phyloP scores from a whole-genome alignment of 2,888 invertebrate genomes.

The Drosophila affinis region DNA sequence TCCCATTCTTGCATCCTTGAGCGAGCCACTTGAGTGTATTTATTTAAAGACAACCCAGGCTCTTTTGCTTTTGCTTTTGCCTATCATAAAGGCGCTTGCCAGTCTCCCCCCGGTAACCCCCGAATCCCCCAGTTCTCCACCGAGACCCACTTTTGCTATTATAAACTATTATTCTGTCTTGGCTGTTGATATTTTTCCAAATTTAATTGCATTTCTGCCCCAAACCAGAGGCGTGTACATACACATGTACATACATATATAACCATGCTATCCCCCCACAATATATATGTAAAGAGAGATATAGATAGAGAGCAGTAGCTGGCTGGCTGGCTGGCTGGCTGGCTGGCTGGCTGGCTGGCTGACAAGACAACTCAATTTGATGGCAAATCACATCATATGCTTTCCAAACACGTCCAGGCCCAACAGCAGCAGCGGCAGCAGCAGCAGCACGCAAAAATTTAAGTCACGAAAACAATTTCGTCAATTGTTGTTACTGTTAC shows the following conservation, averaged over 20 bases:
- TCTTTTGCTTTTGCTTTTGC: constrained; percentile 61
- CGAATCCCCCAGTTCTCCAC: neutral
- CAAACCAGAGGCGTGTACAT: constrained; percentile 9
- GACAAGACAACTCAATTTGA: constrained; percentile 81
- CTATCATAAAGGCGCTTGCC: constrained; percentile 31
- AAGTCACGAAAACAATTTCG: constrained; percentile 84
- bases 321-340: neutral
- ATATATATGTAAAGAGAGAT: neutral
- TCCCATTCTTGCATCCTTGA: constrained; percentile 26
- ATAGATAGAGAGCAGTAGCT: neutral
- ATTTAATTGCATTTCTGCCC: constrained; percentile 76
- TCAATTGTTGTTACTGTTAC: constrained; percentile 76
- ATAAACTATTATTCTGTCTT: constrained; percentile 73
- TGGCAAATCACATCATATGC: constrained; percentile 84
- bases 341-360: neutral
- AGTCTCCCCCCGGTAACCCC: too few relatives aligned
- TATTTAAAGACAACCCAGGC: constrained; percentile 73
- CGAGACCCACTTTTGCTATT: constrained; percentile 49
- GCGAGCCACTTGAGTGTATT: constrained; percentile 46
- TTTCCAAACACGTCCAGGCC: constrained; percentile 83
- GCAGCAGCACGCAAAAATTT: constrained; percentile 78
- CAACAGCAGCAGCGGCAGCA: constrained; percentile 29
- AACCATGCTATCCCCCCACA: constrained; percentile 1
- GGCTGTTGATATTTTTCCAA: constrained; percentile 77
- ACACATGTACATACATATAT: neutral